Conservation (phyloP, 2,888 invertebrate genomes). For the Metacarcinus magister region DNA sequence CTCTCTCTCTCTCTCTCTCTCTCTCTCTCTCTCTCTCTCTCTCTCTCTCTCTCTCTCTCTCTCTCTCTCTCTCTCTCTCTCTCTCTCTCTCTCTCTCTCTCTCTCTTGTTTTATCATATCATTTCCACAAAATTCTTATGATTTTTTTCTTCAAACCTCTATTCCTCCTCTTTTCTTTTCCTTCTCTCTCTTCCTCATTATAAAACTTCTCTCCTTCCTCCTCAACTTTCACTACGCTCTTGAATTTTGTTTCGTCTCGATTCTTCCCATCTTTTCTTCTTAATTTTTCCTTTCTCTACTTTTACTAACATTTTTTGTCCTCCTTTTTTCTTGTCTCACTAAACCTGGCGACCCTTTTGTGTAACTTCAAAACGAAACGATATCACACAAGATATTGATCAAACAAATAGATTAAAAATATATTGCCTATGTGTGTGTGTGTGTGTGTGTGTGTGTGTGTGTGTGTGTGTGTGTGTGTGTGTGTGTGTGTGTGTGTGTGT, state of each 20-base stretch:
- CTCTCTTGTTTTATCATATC: not conserved
- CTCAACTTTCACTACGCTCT: too few species aligned
- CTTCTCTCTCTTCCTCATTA: not conserved
- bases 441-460: conserved; percentile 26
- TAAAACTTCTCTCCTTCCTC: too few species aligned
- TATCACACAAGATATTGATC: too few species aligned
- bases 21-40: conserved; percentile 26
- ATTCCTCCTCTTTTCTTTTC: not conserved
- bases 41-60: conserved; percentile 26
- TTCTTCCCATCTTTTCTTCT: too few species aligned
- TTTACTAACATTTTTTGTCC: too few species aligned
- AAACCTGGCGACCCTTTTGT: too few species aligned
- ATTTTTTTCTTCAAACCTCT: not conserved
- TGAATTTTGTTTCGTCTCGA: too few species aligned
- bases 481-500: conserved; percentile 26
- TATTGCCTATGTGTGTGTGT: not conserved
- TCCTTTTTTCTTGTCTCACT: too few species aligned
- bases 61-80: conserved; percentile 26
- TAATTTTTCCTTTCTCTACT: too few species aligned
- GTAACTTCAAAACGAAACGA: too few species aligned
- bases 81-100: not conserved
- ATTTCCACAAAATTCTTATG: not conserved
- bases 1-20: conserved; percentile 16
- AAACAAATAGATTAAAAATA: too few species aligned
- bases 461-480: conserved; percentile 15